Evolutionary conservation across 1,140 invertebrate species (phyloP).

Genomic region (Drosophila triauraria): DNA sequence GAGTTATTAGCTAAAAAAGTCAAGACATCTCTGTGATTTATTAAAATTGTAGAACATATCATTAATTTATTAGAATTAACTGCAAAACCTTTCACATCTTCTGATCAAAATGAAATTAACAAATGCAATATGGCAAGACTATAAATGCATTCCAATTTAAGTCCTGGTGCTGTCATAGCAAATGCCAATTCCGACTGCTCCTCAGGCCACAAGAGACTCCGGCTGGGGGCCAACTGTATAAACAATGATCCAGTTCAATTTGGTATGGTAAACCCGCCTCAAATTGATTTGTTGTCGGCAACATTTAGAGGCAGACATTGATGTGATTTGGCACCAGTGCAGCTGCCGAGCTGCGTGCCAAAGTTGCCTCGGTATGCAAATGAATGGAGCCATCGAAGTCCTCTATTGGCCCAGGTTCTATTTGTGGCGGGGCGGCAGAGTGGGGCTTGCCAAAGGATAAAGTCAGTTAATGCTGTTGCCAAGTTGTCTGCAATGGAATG

Average conservation of each 20-base stretch:
- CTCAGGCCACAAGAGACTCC: slow-evolving; percentile 12
- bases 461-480: slow-evolving; percentile 65
- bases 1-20: too few relatives aligned
- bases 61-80: too few relatives aligned
- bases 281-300: slow-evolving; percentile 77
- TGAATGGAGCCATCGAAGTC: slow-evolving; percentile 47
- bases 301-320: slow-evolving; percentile 52
- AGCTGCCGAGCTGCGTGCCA: slow-evolving; percentile 26
- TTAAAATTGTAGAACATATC: too few relatives aligned
- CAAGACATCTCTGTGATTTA: too few relatives aligned
- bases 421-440: slow-evolving; percentile 15
- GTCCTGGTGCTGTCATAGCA: slow-evolving; percentile 21
- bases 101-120: background rate
- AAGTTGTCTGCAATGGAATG: slow-evolving; percentile 46
- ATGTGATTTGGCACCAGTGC: slow-evolving; percentile 43
- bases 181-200: background rate
- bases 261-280: slow-evolving; percentile 57
- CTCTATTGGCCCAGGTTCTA: slow-evolving; percentile 58
- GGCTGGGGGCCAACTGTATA: slow-evolving; percentile 16
- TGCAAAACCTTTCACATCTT: too few relatives aligned
- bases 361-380: slow-evolving; percentile 62
- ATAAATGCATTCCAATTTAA: slow-evolving; percentile 12
- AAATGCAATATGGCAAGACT: background rate
- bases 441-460: slow-evolving; percentile 2
- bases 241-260: slow-evolving; percentile 54